Conservation (phyloP, 1,140 invertebrate genomes). For the Saccostrea cuccullata region DNA sequence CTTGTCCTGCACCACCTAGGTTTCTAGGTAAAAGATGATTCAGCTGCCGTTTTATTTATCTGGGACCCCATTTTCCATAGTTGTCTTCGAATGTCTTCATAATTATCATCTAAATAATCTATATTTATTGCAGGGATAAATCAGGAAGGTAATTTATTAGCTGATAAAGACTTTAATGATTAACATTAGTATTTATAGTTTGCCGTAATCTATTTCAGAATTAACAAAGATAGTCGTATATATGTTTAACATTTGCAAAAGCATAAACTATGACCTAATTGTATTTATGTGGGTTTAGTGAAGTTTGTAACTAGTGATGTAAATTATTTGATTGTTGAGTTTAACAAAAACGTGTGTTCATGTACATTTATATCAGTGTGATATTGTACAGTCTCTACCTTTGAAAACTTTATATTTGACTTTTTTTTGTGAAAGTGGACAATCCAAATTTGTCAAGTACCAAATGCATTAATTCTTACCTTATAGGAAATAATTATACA, state of each 20-base stretch:
- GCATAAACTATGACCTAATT: background rate
- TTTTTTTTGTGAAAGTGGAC: no score
- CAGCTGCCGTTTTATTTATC: background rate
- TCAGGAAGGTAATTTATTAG: background rate
- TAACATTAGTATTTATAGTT: background rate
- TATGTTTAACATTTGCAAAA: background rate
- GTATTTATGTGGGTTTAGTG: background rate
- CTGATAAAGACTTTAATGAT: background rate
- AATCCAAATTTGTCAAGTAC: no score
- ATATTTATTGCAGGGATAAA: slow-evolving; percentile 20
- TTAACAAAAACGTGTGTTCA: no score
- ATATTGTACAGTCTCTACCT: no score
- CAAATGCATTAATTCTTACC: no score
- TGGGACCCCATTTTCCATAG: background rate
- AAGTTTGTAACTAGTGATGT: no score
- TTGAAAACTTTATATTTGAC: no score
- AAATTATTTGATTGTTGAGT: no score
- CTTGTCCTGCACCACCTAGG: background rate
- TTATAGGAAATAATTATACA: no score
- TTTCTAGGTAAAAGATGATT: background rate
- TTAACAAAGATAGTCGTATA: background rate
- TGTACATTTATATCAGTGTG: no score
- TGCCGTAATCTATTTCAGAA: background rate
- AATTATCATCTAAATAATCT: background rate
- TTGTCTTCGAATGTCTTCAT: background rate